Evolutionary conservation across 2,888 invertebrate species (phyloP), one percentile per base, ranked within the genome.

Genomic region (Eurytoma adleriae): DNA sequence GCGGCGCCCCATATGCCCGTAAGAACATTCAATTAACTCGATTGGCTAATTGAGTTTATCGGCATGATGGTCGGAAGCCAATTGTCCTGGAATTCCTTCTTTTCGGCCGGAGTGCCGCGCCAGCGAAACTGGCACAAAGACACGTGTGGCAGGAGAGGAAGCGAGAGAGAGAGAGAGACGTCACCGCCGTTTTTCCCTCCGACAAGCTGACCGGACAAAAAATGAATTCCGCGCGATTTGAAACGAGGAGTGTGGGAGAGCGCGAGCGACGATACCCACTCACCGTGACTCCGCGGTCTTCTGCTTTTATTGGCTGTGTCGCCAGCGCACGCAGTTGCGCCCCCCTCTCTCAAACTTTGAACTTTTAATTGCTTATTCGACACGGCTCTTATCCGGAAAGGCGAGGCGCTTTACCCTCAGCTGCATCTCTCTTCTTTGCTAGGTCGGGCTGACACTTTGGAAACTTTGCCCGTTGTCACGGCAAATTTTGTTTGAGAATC

Each of bases 21-120:
- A 81, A 81, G 84, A 83, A 83, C 85, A 86, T 88, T 88, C 86
- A 88, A 88, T 89, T 87, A 88, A 84, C 86, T 87, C 85, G 83
- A 87, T 88, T 87, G 86, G 86, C 85, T 89, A 89, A 89, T 89
- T 88, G 86, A 86, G 85, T 88, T 87, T 87, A 88, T 87, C 86
- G 86, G 62, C 79, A 64, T 24, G 56, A 77, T 57, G 79, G 71
- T 73, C 74, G 77, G 77, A n/a, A 77, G 68, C 80, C 84, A 86
- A 85, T 85, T 86, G 84, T 82, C 82, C 83, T 70, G 74, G 82
- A 84, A 85, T 85, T 81, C 76, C 72, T 78, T 84, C 74, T 81
- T 84, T 83, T 81, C 80, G 76, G 50, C 61, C 24, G 10, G 20
- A 27, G n/a, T 61, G 13, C 20, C 61, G 40, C 56, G 56, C 48